phyloP scores from a whole-genome alignment of 2,888 invertebrate species.

The Dermolepida albohirtum region DNA sequence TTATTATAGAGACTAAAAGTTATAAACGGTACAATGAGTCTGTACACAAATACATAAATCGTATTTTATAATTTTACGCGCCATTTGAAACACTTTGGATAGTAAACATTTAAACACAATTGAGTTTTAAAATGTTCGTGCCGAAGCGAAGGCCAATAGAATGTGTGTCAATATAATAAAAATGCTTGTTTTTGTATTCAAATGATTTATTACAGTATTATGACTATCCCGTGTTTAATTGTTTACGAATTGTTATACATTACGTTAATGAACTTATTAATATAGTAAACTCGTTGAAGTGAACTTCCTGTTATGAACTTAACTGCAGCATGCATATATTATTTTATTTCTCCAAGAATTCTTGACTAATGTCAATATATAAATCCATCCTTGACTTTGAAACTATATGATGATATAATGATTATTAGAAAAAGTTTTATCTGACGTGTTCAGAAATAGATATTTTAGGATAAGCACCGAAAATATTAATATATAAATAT shows the following conservation, averaged over 20 bases:
- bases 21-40: background rate
- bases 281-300: background rate
- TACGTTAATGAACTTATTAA: slow-evolving; percentile 32
- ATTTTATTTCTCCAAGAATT: background rate
- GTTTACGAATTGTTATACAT: slow-evolving; percentile 30
- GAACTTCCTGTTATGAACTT: slow-evolving; percentile 1
- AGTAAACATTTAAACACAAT: slow-evolving; percentile 22
- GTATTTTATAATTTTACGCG: slow-evolving; percentile 19
- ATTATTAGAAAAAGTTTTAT: too few species aligned
- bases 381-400: too few species aligned
- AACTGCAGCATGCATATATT: background rate
- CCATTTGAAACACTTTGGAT: slow-evolving; percentile 23
- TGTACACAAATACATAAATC: slow-evolving; percentile 10
- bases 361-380: too few species aligned
- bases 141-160: slow-evolving; percentile 33
- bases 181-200: slow-evolving; percentile 35
- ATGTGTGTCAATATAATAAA: slow-evolving; percentile 34
- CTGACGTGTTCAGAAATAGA: too few species aligned
- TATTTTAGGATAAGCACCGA: too few species aligned
- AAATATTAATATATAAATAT: too few species aligned
- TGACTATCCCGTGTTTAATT: slow-evolving; percentile 33
- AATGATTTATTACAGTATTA: slow-evolving; percentile 34
- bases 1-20: too few species aligned
- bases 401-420: too few species aligned
- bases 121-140: slow-evolving; percentile 20